Evolutionary conservation across 2,888 invertebrate genomes (phyloP).

Genomic region (Acleris cristana): DNA sequence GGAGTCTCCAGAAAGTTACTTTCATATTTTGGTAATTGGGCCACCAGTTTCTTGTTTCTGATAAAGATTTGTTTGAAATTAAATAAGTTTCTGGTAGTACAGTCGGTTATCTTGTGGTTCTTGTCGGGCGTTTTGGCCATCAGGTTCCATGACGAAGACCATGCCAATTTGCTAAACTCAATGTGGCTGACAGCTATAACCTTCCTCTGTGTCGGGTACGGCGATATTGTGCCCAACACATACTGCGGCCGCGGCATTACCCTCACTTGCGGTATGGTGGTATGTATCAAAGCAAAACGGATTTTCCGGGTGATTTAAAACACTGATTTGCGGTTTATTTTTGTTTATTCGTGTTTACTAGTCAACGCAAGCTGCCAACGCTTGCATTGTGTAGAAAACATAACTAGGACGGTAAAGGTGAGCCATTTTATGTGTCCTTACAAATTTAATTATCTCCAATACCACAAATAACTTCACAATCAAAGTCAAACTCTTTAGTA

Average conservation of each 20-base stretch:
- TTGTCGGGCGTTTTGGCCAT: slow-evolving; percentile 83
- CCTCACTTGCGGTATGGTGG: slow-evolving; percentile 99
- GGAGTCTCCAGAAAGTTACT: slow-evolving; percentile 39
- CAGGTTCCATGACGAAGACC: slow-evolving; percentile 99
- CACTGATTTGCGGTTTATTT: slow-evolving; percentile 26
- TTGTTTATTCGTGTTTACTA: slow-evolving; percentile 48
- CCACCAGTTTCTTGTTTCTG: slow-evolving; percentile 10
- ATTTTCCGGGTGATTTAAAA: slow-evolving; percentile 62
- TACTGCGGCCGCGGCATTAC: slow-evolving; percentile 99
- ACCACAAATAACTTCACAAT: slow-evolving; percentile 60
- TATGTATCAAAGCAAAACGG: slow-evolving; percentile 86
- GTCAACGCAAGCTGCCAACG: slow-evolving; percentile 60
- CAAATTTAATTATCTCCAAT: slow-evolving; percentile 57
- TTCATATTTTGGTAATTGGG: slow-evolving; percentile 38
- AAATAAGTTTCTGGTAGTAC: slow-evolving; percentile 44
- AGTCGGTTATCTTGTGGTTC: slow-evolving; percentile 79
- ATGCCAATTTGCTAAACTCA: slow-evolving; percentile 99
- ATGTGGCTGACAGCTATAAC: slow-evolving; percentile 99
- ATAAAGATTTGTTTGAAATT: slow-evolving; percentile 15
- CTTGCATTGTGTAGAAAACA: slow-evolving; percentile 69
- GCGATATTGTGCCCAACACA: slow-evolving; percentile 99
- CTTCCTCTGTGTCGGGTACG: slow-evolving; percentile 99
- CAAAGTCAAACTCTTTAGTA: slow-evolving; percentile 82
- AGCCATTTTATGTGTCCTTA: slow-evolving; percentile 81
- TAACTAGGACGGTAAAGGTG: slow-evolving; percentile 76